phyloP scores from a whole-genome alignment of 1,140 invertebrate genomes.

The Drosophila watanabei region DNA sequence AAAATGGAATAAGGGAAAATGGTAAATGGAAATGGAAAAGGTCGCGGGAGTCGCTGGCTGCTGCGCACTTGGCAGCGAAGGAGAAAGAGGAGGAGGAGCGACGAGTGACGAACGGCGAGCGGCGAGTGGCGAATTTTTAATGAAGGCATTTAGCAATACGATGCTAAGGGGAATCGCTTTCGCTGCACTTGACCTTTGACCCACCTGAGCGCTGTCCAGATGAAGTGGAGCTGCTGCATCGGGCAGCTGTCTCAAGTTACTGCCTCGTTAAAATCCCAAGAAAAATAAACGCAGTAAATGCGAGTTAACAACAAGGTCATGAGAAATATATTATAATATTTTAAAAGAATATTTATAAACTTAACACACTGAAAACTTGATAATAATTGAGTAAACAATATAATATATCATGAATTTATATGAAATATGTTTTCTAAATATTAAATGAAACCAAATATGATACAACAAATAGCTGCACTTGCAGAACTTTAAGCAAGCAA shows the following conservation, averaged over 20 bases:
- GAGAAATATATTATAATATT: no score
- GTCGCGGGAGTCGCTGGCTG: slow-evolving; percentile 28
- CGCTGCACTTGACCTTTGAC: slow-evolving; percentile 49
- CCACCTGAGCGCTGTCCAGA: slow-evolving; percentile 2
- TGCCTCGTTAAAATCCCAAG: not conserved
- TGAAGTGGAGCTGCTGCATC: not conserved
- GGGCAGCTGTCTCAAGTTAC: not conserved
- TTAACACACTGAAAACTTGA: fast-evolving
- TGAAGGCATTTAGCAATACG: slow-evolving; percentile 60
- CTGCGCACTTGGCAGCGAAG: slow-evolving; percentile 33
- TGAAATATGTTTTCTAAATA: not conserved
- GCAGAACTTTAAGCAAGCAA: not conserved
- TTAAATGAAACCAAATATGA: not conserved
- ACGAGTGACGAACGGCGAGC: not conserved
- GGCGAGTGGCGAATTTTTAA: slow-evolving; percentile 33
- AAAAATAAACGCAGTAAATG: not conserved
- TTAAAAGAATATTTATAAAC: not conserved
- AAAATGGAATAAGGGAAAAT: slow-evolving; percentile 1
- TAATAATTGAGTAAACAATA: not conserved
- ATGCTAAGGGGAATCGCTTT: slow-evolving; percentile 31
- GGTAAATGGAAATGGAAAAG: slow-evolving; percentile 7
- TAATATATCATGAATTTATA: not conserved
- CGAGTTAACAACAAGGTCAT: not conserved
- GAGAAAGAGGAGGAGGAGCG: not conserved
- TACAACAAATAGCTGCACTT: not conserved